Percentiles rank a stretch among this genome's conserved stretches.
Evolutionary conservation across 2,797 vertebrate genomes (phyloP).

Genomic region (Capromys pilorides): DNA sequence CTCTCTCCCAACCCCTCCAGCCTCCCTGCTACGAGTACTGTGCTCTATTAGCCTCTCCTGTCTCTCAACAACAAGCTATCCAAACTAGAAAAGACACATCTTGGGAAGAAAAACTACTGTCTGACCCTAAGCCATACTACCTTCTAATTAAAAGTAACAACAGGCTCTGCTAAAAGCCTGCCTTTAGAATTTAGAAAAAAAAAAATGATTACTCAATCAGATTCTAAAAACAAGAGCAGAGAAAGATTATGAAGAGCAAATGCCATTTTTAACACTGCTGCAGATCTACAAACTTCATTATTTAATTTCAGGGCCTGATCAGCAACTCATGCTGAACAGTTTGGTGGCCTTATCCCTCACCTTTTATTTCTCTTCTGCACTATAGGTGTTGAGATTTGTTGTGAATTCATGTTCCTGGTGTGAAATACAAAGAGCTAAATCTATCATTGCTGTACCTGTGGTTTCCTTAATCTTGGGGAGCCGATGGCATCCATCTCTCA

Average conservation of each 20-base stretch:
- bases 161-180: neutral
- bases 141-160: neutral
- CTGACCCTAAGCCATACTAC: neutral
- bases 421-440: constrained; percentile 13
- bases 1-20: neutral
- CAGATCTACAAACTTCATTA: neutral
- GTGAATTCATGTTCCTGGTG: neutral
- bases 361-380: neutral
- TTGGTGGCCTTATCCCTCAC: neutral
- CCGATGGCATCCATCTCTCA: constrained; percentile 94
- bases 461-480: constrained; percentile 99
- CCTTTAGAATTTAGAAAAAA: constrained; percentile 36
- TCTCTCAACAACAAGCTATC: neutral
- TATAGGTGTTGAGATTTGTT: neutral
- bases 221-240: constrained; percentile 36
- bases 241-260: constrained; percentile 19
- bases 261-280: neutral
- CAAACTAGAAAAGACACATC: neutral
- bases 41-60: neutral
- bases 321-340: neutral
- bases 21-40: neutral
- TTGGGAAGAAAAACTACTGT: neutral
- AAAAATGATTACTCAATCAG: neutral
- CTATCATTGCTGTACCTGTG: constrained; percentile 94
- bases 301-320: neutral